Percentiles rank a stretch among this genome's conserved stretches.
phyloP scores from a whole-genome alignment of 2,888 invertebrate species.

The Hirtodrosophila duncani region DNA sequence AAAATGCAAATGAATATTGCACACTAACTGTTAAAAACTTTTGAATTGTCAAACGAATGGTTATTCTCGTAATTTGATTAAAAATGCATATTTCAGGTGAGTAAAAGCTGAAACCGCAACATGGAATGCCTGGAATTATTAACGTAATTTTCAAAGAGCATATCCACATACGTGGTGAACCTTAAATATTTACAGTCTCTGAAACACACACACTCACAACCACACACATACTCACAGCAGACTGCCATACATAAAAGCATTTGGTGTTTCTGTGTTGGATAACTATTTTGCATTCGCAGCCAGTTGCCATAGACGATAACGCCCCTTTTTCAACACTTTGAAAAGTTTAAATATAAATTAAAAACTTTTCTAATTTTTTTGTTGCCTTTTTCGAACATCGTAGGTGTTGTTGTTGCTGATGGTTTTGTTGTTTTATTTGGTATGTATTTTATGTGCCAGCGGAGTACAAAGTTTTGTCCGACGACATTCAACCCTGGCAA shows the following conservation, averaged over 20 bases:
- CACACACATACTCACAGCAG: too few species aligned
- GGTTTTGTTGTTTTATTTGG: slow-evolving; percentile 41
- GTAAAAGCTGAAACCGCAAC: too few species aligned
- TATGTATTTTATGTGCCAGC: slow-evolving; percentile 59
- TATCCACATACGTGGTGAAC: too few species aligned
- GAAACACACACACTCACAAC: too few species aligned
- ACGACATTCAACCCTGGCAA: slow-evolving; percentile 55
- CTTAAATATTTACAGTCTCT: too few species aligned
- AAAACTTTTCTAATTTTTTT: slow-evolving; percentile 76
- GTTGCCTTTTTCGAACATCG: slow-evolving; percentile 5
- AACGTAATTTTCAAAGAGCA: too few species aligned
- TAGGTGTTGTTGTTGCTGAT: slow-evolving; percentile 23
- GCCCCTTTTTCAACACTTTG: slow-evolving; percentile 73
- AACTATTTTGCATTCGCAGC: slow-evolving; percentile 65
- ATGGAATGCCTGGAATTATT: too few species aligned
- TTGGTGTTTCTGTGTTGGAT: slow-evolving; percentile 44
- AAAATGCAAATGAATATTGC: slow-evolving; percentile 35
- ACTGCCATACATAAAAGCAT: too few species aligned
- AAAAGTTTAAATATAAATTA: slow-evolving; percentile 78
- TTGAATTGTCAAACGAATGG: slow-evolving; percentile 29
- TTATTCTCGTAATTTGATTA: not conserved
- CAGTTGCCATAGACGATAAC: slow-evolving; percentile 48
- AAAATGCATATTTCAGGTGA: not conserved
- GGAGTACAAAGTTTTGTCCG: slow-evolving; percentile 69
- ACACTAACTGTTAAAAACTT: slow-evolving; percentile 39